Base-by-base conservation (phyloP, 2,113 vertebrate species). In the Hystrix cristata region DNA sequence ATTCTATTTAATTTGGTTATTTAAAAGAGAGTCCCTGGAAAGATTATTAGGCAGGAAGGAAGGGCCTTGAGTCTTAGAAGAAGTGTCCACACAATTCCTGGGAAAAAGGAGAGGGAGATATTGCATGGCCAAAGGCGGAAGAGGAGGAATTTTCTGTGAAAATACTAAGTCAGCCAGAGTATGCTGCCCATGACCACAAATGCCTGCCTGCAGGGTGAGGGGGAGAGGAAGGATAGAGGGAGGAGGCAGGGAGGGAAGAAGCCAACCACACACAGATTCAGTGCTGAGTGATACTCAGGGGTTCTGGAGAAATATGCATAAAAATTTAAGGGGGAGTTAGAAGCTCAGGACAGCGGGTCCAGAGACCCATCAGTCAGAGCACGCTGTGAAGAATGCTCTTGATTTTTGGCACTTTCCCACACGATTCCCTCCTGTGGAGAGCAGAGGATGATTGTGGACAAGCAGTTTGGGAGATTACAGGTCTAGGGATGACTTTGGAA, bases 381-480 rank as follows among this genome's bases (percentile, higher is more conserved):
- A 48, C 31, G 21, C 53, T 55, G 80, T 76, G 69, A 87, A 71
- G 84, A 94, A 65, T 83, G 72, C 65, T 87, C 64, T 95, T 76
- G 91, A 87, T 71, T 94, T 96, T 94, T 83, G 94, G 69, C 92
- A 97, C 16, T 87, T 15, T 38, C 94, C 34, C 51, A 18, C 13
- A n/a, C 84, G 92, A 93, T 90, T 92, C 55, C 59, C 48, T 87
- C 94, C 96, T 90, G 64, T 48, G 31, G 96, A 96, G 90, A 95
- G 71, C 78, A 74, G 59, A 65, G 60, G 95, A 80, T 83, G 92
- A 95, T 85, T 81, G 84, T 92, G 92, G 84, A 87, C 89, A 93
- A 91, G 72, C 65, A 94, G 64, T 96, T 85, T 48, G 48, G 90
- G 84, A 97, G 96, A 97, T 95, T 97, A 67, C 48, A 79, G 95